These are phyloP conservation scores for Epinotia nisella DNA, from an alignment of 2,888 invertebrate genomes.

Conservation along the genomic window DNA sequence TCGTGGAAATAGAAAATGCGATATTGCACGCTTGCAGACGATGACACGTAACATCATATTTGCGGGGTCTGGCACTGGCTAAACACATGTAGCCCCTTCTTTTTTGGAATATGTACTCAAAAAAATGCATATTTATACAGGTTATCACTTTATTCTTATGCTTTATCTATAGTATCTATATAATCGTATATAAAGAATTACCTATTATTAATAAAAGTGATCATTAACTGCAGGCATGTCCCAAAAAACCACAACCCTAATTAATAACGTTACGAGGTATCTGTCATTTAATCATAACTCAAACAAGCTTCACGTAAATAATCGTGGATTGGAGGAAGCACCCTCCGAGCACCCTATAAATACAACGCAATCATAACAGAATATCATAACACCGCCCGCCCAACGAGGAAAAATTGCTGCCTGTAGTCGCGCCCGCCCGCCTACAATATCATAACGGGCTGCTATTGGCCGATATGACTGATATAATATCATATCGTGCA, in stretches of 20 bases:
- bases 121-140: not conserved
- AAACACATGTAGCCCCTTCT: constrained; percentile 22
- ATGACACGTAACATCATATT: constrained; percentile 67
- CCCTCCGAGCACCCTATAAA: constrained; percentile 64
- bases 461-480: constrained; percentile 83
- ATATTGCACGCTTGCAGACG: constrained; percentile 64
- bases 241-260: not conserved
- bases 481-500: constrained; percentile 87
- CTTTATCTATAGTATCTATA: no score
- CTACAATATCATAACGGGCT: constrained; percentile 83
- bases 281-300: constrained; percentile 10
- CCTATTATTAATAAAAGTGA: not conserved
- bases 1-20: constrained; percentile 68
- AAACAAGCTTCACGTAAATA: constrained; percentile 43
- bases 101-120: not conserved
- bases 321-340: constrained; percentile 53
- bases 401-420: constrained; percentile 72
- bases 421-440: constrained; percentile 73
- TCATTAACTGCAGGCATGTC: not conserved
- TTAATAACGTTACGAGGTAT: not conserved
- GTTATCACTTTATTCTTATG: not conserved
- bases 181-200: not conserved
- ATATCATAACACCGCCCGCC: constrained; percentile 83
- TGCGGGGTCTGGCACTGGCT: constrained; percentile 45
- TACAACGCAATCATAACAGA: constrained; percentile 79